Percentiles rank a stretch among this genome's conserved stretches.
Evolutionary conservation across 2,113 vertebrate genomes (phyloP).

Genomic region (Leptodactylus fuscus): DNA sequence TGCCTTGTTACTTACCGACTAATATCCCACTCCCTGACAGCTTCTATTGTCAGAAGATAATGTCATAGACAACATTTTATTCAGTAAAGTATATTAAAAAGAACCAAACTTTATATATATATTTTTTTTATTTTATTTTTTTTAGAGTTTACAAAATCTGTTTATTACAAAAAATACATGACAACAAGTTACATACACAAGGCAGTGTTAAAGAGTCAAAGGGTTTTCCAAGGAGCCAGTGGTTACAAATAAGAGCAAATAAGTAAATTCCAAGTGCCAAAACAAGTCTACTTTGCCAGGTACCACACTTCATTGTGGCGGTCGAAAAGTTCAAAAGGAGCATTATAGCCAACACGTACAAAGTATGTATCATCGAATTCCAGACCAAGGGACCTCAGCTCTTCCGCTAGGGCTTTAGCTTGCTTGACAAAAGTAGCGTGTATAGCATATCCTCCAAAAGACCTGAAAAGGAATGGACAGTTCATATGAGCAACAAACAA

Average conservation of each 20-base stretch:
- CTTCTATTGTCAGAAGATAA: too few relatives aligned
- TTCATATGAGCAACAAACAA: background rate
- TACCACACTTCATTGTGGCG: slow-evolving; percentile 65
- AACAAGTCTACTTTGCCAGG: background rate
- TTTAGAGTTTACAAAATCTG: too few relatives aligned
- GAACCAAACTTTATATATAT: too few relatives aligned
- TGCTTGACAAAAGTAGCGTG: background rate
- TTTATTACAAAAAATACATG: background rate
- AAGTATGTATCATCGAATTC: slow-evolving; percentile 13
- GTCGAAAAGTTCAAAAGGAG: slow-evolving; percentile 24
- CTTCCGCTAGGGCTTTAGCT: background rate
- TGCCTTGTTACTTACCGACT: too few relatives aligned
- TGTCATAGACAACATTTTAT: too few relatives aligned
- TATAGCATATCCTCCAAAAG: slow-evolving; percentile 54
- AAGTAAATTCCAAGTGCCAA: too few relatives aligned
- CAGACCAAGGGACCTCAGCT: slow-evolving; percentile 59
- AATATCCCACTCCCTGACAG: too few relatives aligned
- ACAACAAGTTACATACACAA: background rate
- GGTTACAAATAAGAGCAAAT: too few relatives aligned
- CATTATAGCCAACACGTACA: slow-evolving; percentile 64
- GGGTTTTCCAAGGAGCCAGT: too few relatives aligned
- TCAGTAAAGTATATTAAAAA: too few relatives aligned
- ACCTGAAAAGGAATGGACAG: background rate
- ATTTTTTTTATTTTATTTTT: too few relatives aligned
- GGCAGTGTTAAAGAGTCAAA: background rate